Percentiles rank a stretch among this genome's conserved stretches.
Evolutionary conservation across 2,797 vertebrate genomes (phyloP).

Genomic region (Petrocephalus sullivani): DNA sequence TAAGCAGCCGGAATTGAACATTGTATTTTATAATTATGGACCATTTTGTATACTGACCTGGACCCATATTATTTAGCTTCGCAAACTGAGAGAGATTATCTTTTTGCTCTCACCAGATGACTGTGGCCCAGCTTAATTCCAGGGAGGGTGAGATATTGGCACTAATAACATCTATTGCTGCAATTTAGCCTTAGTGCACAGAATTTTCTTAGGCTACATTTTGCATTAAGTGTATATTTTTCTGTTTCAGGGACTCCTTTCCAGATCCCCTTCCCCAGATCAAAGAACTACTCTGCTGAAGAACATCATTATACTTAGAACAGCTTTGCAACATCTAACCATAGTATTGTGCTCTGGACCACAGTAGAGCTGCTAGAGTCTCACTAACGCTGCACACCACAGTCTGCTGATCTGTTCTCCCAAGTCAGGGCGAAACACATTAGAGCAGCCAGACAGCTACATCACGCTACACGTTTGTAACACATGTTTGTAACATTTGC

Average conservation of each 20-base stretch:
- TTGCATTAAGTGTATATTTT: background rate
- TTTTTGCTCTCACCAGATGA: slow-evolving; percentile 45
- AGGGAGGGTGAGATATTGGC: slow-evolving; percentile 31
- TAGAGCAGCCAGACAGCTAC: background rate
- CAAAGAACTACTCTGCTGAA: background rate
- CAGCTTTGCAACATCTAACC: slow-evolving; percentile 9
- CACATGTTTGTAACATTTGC: background rate
- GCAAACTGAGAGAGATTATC: background rate
- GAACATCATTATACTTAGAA: background rate
- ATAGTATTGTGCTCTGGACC: background rate
- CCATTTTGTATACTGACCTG: background rate
- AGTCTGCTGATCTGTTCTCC: background rate
- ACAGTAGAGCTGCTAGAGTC: background rate
- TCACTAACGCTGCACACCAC: background rate
- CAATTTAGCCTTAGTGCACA: background rate
- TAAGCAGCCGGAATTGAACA: slow-evolving; percentile 20
- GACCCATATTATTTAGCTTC: background rate
- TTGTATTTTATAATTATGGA: background rate
- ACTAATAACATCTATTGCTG: background rate
- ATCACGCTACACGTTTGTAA: background rate
- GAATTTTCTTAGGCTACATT: background rate
- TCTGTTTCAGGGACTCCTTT: background rate
- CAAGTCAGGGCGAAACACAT: background rate
- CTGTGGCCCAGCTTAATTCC: slow-evolving; percentile 45
- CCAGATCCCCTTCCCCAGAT: background rate